Conservation (phyloP, 2,888 invertebrate genomes). For the Xestoiulus laeticollis region DNA sequence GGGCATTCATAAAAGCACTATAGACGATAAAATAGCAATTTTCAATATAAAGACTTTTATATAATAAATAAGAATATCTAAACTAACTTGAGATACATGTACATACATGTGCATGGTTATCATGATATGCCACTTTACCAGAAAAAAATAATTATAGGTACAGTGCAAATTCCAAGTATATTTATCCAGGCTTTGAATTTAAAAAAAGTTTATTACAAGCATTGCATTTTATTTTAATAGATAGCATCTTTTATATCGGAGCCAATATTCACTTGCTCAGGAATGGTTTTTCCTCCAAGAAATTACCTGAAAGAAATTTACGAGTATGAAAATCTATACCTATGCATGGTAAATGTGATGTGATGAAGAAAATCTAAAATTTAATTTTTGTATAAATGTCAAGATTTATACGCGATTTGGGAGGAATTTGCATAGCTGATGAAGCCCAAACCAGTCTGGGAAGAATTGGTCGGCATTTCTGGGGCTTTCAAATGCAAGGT, state of each 20-base stretch:
- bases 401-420: conserved; percentile 67
- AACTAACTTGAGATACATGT: too few species aligned
- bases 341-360: not conserved
- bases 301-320: conserved; percentile 46
- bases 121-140: too few species aligned
- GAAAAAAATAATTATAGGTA: too few species aligned
- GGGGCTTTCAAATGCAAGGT: conserved; percentile 67
- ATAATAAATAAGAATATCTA: too few species aligned
- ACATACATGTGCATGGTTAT: too few species aligned
- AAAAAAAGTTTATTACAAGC: not conserved
- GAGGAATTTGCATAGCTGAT: conserved; percentile 71
- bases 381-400: conserved; percentile 2
- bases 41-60: too few species aligned
- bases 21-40: too few species aligned
- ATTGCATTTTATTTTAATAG: not conserved
- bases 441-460: conserved; percentile 72
- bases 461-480: conserved; percentile 69
- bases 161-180: too few species aligned
- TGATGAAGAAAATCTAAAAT: not conserved
- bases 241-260: conserved; percentile 5
- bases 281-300: conserved; percentile 39
- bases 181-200: not conserved
- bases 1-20: too few species aligned
- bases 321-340: not conserved
- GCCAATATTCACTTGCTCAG: conserved; percentile 36